phyloP scores from a whole-genome alignment of 1,140 invertebrate genomes.

The Anoplolepis gracilipes region DNA sequence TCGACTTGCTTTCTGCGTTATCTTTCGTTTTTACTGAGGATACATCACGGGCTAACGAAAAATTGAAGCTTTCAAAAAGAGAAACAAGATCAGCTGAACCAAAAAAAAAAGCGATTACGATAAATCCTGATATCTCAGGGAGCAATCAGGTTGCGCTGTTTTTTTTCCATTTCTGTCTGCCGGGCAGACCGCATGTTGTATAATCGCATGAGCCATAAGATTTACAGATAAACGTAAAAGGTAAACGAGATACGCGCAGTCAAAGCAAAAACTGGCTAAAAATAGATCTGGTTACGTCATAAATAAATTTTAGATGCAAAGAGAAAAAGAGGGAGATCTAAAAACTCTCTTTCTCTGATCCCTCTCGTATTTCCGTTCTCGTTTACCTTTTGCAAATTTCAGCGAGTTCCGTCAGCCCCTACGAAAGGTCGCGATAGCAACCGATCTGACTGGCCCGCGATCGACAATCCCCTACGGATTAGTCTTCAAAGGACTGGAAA shows the following conservation, averaged over 20 bases:
- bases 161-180: neutral
- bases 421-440: slow-evolving; percentile 25
- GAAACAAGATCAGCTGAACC: neutral
- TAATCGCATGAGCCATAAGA: neutral
- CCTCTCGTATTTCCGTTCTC: neutral
- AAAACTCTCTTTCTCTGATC: neutral
- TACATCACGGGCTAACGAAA: slow-evolving; percentile 36
- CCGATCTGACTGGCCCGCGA: slow-evolving; percentile 9
- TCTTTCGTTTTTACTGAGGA: neutral
- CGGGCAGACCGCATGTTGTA: too few species aligned
- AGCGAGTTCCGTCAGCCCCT: neutral
- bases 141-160: neutral
- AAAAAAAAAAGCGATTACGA: neutral
- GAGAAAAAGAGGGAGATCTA: neutral
- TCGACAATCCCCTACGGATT: slow-evolving; percentile 32
- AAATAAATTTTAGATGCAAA: slow-evolving; percentile 45
- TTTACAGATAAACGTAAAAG: slow-evolving; percentile 4
- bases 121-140: slow-evolving; percentile 16
- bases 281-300: slow-evolving; percentile 33
- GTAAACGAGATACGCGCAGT: slow-evolving; percentile 10
- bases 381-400: slow-evolving; percentile 36
- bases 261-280: slow-evolving; percentile 18
- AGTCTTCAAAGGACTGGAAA: slow-evolving; percentile 57
- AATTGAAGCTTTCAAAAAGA: slow-evolving; percentile 40
- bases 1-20: slow-evolving; percentile 25